A percentile compares a stretch with the other conserved stretches of the same genome.
Evolutionary conservation across 2,113 vertebrate genomes (phyloP).

Genomic region (Cyanistes caeruleus): DNA sequence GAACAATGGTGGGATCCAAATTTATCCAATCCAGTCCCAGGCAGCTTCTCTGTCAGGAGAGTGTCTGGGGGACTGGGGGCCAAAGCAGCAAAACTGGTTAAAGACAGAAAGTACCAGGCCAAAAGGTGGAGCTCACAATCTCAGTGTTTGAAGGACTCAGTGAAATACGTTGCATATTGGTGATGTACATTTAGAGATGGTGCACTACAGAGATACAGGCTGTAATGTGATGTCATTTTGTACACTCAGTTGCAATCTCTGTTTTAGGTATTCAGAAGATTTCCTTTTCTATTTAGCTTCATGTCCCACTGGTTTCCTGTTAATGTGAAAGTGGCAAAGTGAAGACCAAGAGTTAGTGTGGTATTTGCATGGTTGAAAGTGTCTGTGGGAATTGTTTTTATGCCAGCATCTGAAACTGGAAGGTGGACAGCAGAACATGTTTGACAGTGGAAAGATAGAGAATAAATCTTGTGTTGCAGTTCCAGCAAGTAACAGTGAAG

Average conservation of each 20-base stretch:
- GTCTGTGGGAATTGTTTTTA: background rate
- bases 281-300: background rate
- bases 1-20: background rate
- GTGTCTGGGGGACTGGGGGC: background rate
- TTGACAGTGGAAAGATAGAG: background rate
- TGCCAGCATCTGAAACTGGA: background rate
- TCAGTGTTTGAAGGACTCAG: background rate
- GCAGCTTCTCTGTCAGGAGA: background rate
- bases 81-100: background rate
- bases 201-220: accelerated
- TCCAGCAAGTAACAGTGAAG: background rate
- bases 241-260: background rate
- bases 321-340: background rate
- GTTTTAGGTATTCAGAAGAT: background rate
- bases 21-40: accelerated
- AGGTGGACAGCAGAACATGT: background rate
- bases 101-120: background rate
- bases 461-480: background rate
- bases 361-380: background rate
- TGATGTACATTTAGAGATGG: background rate
- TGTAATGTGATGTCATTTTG: background rate
- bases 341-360: background rate
- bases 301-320: background rate
- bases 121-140: background rate
- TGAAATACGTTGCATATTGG: background rate